Conservation (phyloP, 2,888 invertebrate species). For the Hymenopus coronatus region DNA sequence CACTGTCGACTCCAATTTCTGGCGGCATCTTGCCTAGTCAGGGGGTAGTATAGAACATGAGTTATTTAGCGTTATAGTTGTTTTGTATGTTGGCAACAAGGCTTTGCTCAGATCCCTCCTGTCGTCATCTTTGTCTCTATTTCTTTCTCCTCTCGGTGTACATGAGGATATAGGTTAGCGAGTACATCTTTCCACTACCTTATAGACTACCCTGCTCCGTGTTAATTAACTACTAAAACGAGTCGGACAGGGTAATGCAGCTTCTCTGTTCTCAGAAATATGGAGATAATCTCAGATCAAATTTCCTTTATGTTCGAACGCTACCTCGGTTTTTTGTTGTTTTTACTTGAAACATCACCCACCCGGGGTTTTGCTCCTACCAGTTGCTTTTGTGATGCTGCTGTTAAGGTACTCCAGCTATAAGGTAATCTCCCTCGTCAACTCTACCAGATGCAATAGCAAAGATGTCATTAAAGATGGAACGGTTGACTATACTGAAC, state of each 20-base stretch:
- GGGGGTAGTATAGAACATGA: slow-evolving; percentile 24
- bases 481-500: neutral
- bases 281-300: slow-evolving; percentile 18
- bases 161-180: slow-evolving; percentile 16
- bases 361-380: neutral
- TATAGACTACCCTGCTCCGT: neutral
- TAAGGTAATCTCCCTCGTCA: neutral
- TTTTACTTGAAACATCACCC: neutral
- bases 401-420: neutral
- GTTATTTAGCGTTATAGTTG: slow-evolving; percentile 29
- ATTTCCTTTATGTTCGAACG: slow-evolving; percentile 17
- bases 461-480: neutral
- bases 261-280: slow-evolving; percentile 8
- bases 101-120: neutral
- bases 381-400: neutral
- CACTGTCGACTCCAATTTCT: slow-evolving; percentile 34
- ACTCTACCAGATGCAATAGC: neutral
- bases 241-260: slow-evolving; percentile 16
- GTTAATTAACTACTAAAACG: slow-evolving; percentile 16
- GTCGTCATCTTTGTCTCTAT: neutral
- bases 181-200: slow-evolving; percentile 7
- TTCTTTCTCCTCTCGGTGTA: neutral
- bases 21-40: slow-evolving; percentile 28
- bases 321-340: neutral
- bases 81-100: slow-evolving; percentile 17